A percentile compares a stretch with the other conserved stretches of the same genome.
phyloP scores from a whole-genome alignment of 35 echinoderm and acorn worm species.

The Chiridota heheva region DNA sequence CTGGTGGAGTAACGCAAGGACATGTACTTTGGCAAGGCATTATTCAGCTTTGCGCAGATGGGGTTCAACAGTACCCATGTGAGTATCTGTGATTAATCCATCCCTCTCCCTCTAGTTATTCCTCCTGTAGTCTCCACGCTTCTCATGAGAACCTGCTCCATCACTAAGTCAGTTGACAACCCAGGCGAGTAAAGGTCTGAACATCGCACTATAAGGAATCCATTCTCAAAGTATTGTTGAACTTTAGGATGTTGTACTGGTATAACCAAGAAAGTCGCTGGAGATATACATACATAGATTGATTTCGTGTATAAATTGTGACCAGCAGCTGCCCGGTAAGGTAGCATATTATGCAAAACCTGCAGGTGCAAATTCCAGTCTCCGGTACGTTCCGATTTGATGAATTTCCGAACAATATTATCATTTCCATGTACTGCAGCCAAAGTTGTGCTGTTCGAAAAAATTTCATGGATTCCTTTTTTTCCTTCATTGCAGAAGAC shows the following conservation, averaged over 20 bases:
- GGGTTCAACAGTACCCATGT: background rate
- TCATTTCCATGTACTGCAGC: no score
- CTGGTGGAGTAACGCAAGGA: background rate
- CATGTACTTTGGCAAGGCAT: slow-evolving; percentile 49
- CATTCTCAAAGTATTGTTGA: background rate
- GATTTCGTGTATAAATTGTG: background rate
- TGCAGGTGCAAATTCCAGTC: no score
- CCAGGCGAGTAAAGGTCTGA: slow-evolving; percentile 40
- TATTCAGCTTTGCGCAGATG: slow-evolving; percentile 20
- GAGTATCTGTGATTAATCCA: background rate
- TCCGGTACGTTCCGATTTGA: no score
- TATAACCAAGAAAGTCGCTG: background rate
- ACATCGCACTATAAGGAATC: background rate
- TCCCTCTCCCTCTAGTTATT: slow-evolving; percentile 41
- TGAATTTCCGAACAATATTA: no score
- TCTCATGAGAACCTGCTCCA: slow-evolving; percentile 63
- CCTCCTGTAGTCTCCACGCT: slow-evolving; percentile 57
- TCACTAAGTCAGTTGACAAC: slow-evolving; percentile 27
- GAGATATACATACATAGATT: background rate
- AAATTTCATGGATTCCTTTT: no score
- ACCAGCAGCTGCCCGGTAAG: background rate
- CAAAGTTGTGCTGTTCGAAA: no score
- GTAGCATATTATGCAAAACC: background rate
- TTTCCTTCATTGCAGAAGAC: no score
- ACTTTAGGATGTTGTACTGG: background rate